Conservation (phyloP, 1,140 invertebrate genomes). For the Belonocnema kinseyi region DNA sequence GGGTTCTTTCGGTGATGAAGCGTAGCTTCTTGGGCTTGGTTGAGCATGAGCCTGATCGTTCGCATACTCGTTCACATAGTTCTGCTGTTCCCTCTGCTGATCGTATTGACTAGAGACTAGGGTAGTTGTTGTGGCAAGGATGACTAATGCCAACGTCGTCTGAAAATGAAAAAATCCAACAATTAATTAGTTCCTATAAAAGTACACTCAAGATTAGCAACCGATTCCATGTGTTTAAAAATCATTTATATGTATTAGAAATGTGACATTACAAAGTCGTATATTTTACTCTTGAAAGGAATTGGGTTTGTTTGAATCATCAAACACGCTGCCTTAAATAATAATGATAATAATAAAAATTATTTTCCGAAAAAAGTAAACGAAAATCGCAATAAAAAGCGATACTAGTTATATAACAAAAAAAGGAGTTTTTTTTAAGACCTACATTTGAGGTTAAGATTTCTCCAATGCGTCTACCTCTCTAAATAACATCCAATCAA, state of each 20-base stretch:
- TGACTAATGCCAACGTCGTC: constrained; percentile 69
- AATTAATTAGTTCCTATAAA: constrained; percentile 2
- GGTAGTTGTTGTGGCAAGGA: constrained; percentile 60
- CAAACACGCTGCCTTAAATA: too few species aligned
- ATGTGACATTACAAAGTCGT: too few species aligned
- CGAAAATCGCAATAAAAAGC: too few species aligned
- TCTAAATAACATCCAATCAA: background rate
- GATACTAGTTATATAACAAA: too few species aligned
- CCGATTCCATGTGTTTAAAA: background rate
- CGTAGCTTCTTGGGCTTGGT: constrained; percentile 70
- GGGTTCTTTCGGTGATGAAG: constrained; percentile 67
- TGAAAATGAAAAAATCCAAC: constrained; percentile 54
- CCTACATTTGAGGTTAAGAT: too few species aligned
- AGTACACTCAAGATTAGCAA: background rate
- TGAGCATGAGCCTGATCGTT: constrained; percentile 79
- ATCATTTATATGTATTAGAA: too few species aligned
- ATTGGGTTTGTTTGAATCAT: too few species aligned
- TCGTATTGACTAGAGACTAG: constrained; percentile 68
- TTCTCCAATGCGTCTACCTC: background rate
- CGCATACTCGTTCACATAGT: constrained; percentile 78
- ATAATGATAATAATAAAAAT: too few species aligned
- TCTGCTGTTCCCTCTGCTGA: constrained; percentile 53
- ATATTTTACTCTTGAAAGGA: too few species aligned
- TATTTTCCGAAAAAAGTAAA: too few species aligned
- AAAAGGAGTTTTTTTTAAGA: too few species aligned